Evolutionary conservation across 2,888 invertebrate genomes (phyloP).

Genomic region (Glyphotaelius pellucidus): DNA sequence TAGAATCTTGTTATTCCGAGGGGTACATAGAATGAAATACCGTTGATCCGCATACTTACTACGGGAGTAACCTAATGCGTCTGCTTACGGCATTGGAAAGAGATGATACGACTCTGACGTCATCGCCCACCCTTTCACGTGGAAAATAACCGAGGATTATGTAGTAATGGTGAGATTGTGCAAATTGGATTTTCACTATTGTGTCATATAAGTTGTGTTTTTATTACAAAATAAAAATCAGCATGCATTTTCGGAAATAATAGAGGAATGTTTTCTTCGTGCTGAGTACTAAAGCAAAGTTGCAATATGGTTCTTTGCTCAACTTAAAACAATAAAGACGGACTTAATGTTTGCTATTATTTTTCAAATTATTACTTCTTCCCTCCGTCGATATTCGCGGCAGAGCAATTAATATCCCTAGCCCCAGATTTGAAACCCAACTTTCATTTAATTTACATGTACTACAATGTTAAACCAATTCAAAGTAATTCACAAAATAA

Average conservation of each 20-base stretch:
- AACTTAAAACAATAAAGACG: not conserved
- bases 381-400: not conserved
- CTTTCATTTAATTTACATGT: too few species aligned
- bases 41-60: constrained; percentile 44
- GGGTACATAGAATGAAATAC: not conserved
- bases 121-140: constrained; percentile 47
- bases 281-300: too few species aligned
- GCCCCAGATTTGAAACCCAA: not conserved
- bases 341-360: not conserved
- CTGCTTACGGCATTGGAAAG: constrained; percentile 55
- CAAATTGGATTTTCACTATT: not conserved
- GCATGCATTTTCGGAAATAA: too few species aligned
- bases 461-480: too few species aligned
- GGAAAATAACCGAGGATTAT: not conserved
- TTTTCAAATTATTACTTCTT: not conserved
- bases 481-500: too few species aligned
- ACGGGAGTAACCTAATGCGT: constrained; percentile 48
- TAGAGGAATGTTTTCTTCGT: too few species aligned
- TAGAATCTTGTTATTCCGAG: too few species aligned
- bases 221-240: not conserved
- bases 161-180: not conserved
- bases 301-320: not conserved
- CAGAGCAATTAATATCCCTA: not conserved
- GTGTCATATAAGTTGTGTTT: not conserved
- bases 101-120: constrained; percentile 49